Evolutionary conservation across 1,140 invertebrate genomes (phyloP).

Genomic region (Bombyx mori): ASM3026992v2 NC_085113.1:13089001-13089500

Average conservation of each 20-base stretch:
- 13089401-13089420: slow-evolving; percentile 41
- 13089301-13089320: slow-evolving; percentile 68
- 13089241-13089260: slow-evolving; percentile 42
- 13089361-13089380: slow-evolving; percentile 44
- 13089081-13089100: no score
- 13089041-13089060: no score
- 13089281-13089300: slow-evolving; percentile 68
- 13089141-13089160: not conserved
- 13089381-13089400: slow-evolving; percentile 17
- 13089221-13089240: slow-evolving; percentile 72
- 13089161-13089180: slow-evolving; percentile 40
- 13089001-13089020: no score
- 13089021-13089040: no score
- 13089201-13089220: slow-evolving; percentile 50
- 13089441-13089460: slow-evolving; percentile 67
- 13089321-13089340: slow-evolving; percentile 68
- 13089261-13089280: slow-evolving; percentile 58
- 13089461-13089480: slow-evolving; percentile 70
- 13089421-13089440: slow-evolving; percentile 68
- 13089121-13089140: no score
- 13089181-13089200: slow-evolving; percentile 47
- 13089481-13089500: slow-evolving; percentile 72
- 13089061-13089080: no score
- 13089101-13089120: no score
- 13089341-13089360: slow-evolving; percentile 67